A percentile compares a stretch with the other conserved stretches of the same genome.
These are phyloP conservation scores for Gnathonemus longibarbis DNA, from an alignment of 2,113 vertebrate genomes.

Conservation along the genomic window DNA sequence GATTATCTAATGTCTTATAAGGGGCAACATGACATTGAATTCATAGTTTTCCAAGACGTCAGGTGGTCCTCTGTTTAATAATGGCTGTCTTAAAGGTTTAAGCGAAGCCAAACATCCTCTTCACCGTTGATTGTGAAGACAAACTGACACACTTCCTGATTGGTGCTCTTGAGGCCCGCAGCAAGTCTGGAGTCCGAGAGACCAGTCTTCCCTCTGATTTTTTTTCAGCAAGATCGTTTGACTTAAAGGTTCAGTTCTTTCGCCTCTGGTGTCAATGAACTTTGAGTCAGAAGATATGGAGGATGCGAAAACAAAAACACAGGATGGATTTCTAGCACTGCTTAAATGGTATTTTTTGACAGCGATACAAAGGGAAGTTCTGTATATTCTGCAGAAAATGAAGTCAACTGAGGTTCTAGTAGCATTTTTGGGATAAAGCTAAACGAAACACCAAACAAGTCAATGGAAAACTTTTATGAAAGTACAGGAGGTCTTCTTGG, in stretches of 20 bases:
- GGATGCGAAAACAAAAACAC: not conserved
- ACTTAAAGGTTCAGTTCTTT: not conserved
- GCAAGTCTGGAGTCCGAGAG: not conserved
- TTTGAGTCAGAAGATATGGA: not conserved
- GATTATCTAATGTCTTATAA: conserved; percentile 4
- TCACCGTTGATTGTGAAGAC: not conserved
- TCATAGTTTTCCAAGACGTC: too few relatives aligned
- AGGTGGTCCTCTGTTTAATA: not conserved
- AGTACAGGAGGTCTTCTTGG: conserved; percentile 1
- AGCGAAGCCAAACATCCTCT: not conserved
- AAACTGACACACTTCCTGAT: not conserved
- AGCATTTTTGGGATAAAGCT: not conserved
- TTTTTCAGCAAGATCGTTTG: not conserved
- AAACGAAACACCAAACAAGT: not conserved
- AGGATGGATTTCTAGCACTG: not conserved
- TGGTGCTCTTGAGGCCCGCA: not conserved
- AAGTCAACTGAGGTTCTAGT: not conserved
- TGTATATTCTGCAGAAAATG: not conserved
- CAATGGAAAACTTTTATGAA: not conserved
- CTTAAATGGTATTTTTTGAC: not conserved
- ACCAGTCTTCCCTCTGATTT: not conserved
- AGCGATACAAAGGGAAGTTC: not conserved
- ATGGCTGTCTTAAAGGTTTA: not conserved
- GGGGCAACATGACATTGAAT: not conserved
- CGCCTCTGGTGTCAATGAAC: not conserved